A percentile compares a stretch with the other conserved stretches of the same genome.
Conservation (phyloP, 2,888 invertebrate genomes). For the Erebia ligea region DNA sequence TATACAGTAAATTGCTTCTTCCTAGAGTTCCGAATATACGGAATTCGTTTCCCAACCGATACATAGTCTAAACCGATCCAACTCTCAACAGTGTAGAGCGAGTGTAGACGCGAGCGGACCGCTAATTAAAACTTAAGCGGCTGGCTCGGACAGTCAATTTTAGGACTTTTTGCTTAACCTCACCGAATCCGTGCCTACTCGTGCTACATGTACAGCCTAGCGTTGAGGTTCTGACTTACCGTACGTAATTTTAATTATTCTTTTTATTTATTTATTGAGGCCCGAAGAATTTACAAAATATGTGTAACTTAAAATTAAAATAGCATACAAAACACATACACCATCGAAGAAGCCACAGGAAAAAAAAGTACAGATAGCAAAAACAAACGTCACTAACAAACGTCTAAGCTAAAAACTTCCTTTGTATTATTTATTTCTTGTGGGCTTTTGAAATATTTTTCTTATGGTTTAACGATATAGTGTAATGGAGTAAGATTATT, state of each 20-base stretch:
- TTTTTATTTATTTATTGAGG: too few species aligned
- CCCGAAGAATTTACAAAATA: too few species aligned
- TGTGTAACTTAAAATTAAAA: too few species aligned
- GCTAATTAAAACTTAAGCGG: slow-evolving; percentile 74
- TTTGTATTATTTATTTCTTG: too few species aligned
- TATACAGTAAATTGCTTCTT: not conserved
- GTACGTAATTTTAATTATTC: not conserved
- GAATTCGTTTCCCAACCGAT: slow-evolving; percentile 15
- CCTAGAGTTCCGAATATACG: not conserved
- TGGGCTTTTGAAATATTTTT: too few species aligned
- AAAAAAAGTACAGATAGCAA: too few species aligned
- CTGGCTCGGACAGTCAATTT: slow-evolving; percentile 64
- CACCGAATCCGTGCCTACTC: slow-evolving; percentile 26
- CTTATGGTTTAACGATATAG: too few species aligned
- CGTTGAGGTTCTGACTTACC: slow-evolving; percentile 7
- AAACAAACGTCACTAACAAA: too few species aligned
- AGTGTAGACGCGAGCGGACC: slow-evolving; percentile 41
- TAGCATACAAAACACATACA: too few species aligned
- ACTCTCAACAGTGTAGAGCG: not conserved
- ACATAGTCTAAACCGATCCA: slow-evolving; percentile 16
- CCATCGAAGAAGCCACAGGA: too few species aligned
- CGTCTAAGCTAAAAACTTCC: too few species aligned
- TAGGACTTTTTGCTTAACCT: slow-evolving; percentile 56
- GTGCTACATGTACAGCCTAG: slow-evolving; percentile 29
- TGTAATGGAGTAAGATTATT: too few species aligned